A percentile compares a stretch with the other conserved stretches of the same genome.
Evolutionary conservation across 2,888 invertebrate genomes (phyloP).

Genomic region (Palloptera scutellata): DNA sequence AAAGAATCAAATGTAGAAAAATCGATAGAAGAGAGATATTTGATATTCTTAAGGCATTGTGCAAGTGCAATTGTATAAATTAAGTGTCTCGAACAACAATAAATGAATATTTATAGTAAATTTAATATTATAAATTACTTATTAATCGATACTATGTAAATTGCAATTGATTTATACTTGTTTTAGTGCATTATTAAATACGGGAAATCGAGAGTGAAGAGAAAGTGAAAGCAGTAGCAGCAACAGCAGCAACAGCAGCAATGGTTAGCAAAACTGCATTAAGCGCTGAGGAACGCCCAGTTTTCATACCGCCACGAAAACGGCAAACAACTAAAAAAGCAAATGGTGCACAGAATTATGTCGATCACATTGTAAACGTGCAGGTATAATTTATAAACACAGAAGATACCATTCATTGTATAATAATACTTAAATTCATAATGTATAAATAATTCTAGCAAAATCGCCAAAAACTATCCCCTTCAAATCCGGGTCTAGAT

Average conservation of each 20-base stretch:
- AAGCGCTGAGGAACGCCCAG: conserved; percentile 61
- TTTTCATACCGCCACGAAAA: conserved; percentile 70
- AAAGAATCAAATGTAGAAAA: conserved; percentile 13
- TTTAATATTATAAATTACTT: too few relatives aligned
- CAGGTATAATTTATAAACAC: conserved; percentile 63
- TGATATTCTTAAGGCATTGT: too few relatives aligned
- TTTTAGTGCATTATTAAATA: not conserved
- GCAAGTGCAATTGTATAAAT: too few relatives aligned
- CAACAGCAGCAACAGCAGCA: conserved; percentile 12
- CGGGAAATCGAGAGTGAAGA: conserved; percentile 5
- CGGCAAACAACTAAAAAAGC: conserved; percentile 69
- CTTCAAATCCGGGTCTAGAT: conserved; percentile 60
- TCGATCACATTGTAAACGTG: conserved; percentile 71
- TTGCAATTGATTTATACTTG: not conserved
- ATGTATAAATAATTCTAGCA: conserved; percentile 30
- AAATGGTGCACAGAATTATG: conserved; percentile 67
- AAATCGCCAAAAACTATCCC: conserved; percentile 61
- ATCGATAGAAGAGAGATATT: conserved; percentile 17
- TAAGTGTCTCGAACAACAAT: too few relatives aligned
- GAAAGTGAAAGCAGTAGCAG: conserved; percentile 6
- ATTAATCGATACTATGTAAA: not conserved
- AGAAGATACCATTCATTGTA: not conserved
- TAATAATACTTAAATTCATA: not conserved
- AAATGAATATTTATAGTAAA: too few relatives aligned
- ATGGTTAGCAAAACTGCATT: conserved; percentile 39